Evolutionary conservation across 2,888 invertebrate genomes (phyloP).

Genomic region (Ichneumon xanthorius): DNA sequence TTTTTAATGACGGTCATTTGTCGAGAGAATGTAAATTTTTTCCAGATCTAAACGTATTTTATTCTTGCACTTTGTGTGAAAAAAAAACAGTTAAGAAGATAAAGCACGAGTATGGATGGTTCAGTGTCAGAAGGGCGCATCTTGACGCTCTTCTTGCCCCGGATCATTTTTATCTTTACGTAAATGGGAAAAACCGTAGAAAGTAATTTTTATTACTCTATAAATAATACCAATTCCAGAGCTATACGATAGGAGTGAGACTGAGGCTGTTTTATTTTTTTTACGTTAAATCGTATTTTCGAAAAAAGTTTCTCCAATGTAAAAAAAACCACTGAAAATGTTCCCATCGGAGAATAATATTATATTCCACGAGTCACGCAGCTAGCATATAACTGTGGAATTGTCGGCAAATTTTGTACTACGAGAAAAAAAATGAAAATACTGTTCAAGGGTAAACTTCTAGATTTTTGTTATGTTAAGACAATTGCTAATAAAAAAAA

Average conservation of each 20-base stretch:
- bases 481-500: not conserved
- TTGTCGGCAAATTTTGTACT: constrained; percentile 33
- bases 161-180: not conserved
- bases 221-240: constrained; percentile 43
- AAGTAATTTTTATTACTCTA: constrained; percentile 44
- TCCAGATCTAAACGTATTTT: not conserved
- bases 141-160: not conserved
- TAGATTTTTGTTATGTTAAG: constrained; percentile 4
- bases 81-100: constrained; percentile 10
- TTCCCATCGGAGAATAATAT: constrained; percentile 1
- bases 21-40: not conserved
- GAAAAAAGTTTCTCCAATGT: not conserved
- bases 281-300: not conserved
- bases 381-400: constrained; percentile 26
- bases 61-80: constrained; percentile 13
- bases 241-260: constrained; percentile 34
- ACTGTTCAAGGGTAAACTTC: not conserved
- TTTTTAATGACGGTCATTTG: not conserved
- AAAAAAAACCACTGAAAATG: not conserved
- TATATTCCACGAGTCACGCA: constrained; percentile 12
- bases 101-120: not conserved
- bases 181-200: constrained; percentile 5
- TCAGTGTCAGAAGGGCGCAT: not conserved
- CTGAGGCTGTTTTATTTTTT: constrained; percentile 24
- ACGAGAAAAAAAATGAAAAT: constrained; percentile 12